Base-by-base conservation (phyloP, 92 coral and sea anemone genomes). In the Porites evermanni region DNA sequence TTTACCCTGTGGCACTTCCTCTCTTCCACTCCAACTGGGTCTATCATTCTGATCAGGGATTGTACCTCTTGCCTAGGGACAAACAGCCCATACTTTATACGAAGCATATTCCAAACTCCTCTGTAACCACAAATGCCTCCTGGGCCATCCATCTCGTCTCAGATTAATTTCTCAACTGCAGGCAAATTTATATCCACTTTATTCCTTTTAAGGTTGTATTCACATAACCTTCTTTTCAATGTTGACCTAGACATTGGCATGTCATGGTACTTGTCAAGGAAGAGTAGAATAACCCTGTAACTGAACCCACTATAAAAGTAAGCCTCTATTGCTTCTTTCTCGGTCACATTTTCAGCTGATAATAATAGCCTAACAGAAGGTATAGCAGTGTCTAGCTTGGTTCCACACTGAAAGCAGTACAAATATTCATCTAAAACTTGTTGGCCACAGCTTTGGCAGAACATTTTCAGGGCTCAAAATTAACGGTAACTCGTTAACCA, bases 91-190 rank as follows among this genome's bases (percentile, higher is more conserved):
- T 88, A 82, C 69, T 88, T 88, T 71, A 88, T 26, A 53, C 83
- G 88, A 29, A 88, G 82, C 47, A 85, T 77, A 67, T 84, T 81
- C 89, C 92, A 89, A 84, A 89, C 77, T 77, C 85, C 92, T 64
- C 92, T 64, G 73, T 89, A 89, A 64, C 89, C 89, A 7, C 77
- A 88, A 74, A 83, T 53, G 69, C 89, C 53, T 7, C 91, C 82
- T 64, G 84, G 79, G 21, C 84, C 89, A 85, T 85, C 84, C 21
- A 76, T 23, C 81, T 84, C 88, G 72, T 71, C 50, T 74, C 82
- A 6, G 24, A 84, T 84, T 71, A 73, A n/a, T 23, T 71, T 44
- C 82, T 84, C 81, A 3, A 84, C 82, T n/a, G 58, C 71, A 58
- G 83, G 26, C 63, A 84, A 52, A 64, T 83, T 74, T 50, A 74